A percentile compares a stretch with the other conserved stretches of the same genome.
phyloP scores from a whole-genome alignment of 2,797 vertebrate species.

The Alectoris magna region DNA sequence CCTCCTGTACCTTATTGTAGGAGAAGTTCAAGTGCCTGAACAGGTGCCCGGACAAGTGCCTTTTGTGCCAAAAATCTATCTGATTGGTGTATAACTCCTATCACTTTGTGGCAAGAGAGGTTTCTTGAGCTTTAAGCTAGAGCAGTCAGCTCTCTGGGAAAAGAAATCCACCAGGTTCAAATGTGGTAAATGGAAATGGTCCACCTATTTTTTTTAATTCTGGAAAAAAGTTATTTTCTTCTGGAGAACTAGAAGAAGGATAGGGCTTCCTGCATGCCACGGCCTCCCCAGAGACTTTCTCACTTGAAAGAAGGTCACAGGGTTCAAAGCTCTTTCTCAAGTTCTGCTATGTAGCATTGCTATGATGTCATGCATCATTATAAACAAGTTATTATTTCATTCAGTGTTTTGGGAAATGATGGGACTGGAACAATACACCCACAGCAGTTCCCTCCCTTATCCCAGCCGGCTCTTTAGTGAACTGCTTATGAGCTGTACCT shows the following conservation, averaged over 20 bases:
- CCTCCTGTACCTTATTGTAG: neutral
- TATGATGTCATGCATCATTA: conserved; percentile 29
- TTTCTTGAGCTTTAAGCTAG: neutral
- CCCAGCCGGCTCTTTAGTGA: neutral
- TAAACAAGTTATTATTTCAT: conserved; percentile 49
- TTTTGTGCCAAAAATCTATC: neutral
- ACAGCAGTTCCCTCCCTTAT: conserved; percentile 36
- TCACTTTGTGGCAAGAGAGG: neutral
- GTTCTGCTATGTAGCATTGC: conserved; percentile 3
- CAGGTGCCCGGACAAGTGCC: neutral
- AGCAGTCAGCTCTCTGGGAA: neutral
- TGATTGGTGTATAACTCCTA: neutral
- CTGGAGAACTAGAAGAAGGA: neutral
- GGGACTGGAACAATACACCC: conserved; percentile 49
- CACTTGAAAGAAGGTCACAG: conserved; percentile 3
- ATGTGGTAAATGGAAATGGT: neutral
- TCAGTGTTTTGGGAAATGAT: conserved; percentile 57
- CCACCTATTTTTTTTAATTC: neutral
- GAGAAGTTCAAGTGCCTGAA: neutral
- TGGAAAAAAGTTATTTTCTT: neutral
- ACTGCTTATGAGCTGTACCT: conserved; percentile 9
- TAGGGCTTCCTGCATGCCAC: neutral
- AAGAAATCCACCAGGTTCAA: neutral
- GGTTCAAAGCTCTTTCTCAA: conserved; percentile 49
- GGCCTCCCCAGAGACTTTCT: neutral